These are phyloP conservation scores for Mustelus asterias DNA, from an alignment of 2,113 vertebrate species.

Conservation along the genomic window DNA sequence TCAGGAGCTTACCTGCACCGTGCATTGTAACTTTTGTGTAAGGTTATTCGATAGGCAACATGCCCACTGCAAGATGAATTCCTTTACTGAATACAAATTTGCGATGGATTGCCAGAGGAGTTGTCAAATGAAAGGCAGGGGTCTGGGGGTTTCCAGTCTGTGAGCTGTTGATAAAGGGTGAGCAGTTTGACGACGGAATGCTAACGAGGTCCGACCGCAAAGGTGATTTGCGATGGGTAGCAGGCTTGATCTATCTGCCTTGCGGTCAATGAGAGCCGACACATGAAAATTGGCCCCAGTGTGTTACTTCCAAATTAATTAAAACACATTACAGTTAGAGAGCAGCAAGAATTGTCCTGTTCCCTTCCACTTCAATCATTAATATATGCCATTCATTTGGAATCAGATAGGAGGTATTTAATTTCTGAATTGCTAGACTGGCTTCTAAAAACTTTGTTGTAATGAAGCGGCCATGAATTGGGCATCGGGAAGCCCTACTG, in stretches of 20 bases:
- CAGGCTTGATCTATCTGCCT: neutral
- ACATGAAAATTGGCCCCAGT: neutral
- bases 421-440: neutral
- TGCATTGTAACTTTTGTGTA: neutral
- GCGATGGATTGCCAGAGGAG: neutral
- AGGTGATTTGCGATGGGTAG: neutral
- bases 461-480: neutral
- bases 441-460: neutral
- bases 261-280: neutral
- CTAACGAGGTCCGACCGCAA: neutral
- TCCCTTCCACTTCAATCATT: neutral
- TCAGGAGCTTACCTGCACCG: neutral
- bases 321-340: neutral
- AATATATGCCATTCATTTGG: neutral
- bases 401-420: neutral
- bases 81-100: neutral
- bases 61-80: neutral
- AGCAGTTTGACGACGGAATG: neutral
- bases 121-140: neutral
- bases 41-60: neutral
- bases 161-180: neutral
- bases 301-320: neutral
- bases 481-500: neutral
- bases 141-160: neutral
- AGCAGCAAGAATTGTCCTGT: neutral